Conservation (phyloP, 2,113 vertebrate species). For the Lycocorax pyrrhopterus region DNA sequence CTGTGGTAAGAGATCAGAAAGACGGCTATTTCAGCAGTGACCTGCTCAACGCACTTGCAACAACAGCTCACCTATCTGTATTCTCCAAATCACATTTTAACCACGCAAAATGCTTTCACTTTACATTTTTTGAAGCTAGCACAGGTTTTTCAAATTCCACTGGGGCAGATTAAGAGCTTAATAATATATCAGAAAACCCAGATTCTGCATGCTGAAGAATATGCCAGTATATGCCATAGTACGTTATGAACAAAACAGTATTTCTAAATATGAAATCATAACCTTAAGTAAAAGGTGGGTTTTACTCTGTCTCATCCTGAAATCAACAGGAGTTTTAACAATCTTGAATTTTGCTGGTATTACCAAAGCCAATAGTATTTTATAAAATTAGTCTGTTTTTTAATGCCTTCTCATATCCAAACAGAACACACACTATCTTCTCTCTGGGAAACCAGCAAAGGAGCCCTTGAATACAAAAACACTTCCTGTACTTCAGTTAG, state of each 20-base stretch:
- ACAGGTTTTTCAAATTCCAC: background rate
- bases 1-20: background rate
- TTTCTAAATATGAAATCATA: background rate
- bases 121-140: background rate
- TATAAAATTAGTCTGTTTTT: background rate
- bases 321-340: background rate
- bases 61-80: background rate
- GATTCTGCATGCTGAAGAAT: background rate
- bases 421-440: background rate
- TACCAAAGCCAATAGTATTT: background rate
- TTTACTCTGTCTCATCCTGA: background rate
- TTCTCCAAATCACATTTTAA: background rate
- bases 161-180: rapidly evolving
- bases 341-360: background rate
- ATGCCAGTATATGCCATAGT: background rate
- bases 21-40: background rate
- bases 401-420: background rate
- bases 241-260: background rate
- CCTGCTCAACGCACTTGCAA: background rate
- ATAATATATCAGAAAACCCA: background rate
- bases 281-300: background rate
- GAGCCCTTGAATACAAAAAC: background rate
- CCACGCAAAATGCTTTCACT: background rate
- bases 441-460: background rate
- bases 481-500: background rate